phyloP scores from a whole-genome alignment of 2,888 invertebrate genomes.

The Megalurothrips usitatus region DNA sequence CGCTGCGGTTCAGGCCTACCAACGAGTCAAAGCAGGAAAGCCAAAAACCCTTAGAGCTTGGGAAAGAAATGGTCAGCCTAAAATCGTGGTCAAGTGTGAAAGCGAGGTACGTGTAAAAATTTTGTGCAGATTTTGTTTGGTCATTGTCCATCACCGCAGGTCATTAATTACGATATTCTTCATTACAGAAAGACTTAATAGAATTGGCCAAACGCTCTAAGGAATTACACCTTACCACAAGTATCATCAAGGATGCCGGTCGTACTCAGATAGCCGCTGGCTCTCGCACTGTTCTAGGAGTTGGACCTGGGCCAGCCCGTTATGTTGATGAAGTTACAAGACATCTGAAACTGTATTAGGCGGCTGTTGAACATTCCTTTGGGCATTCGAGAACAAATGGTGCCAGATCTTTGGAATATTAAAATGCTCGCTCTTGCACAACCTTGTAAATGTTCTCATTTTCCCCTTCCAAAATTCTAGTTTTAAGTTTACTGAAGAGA shows the following conservation, averaged over 20 bases:
- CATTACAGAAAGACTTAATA: conserved; percentile 53
- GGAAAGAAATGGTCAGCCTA: background rate
- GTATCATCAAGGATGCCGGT: conserved; percentile 81
- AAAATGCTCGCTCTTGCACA: no score
- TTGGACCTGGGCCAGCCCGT: conserved; percentile 79
- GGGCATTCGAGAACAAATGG: no score
- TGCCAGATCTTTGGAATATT: no score
- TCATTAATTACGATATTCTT: background rate
- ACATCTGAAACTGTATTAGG: conserved; percentile 75
- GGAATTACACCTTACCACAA: conserved; percentile 62
- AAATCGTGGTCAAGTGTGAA: background rate
- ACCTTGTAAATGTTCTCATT: no score
- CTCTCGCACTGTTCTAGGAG: conserved; percentile 79
- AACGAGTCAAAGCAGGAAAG: background rate
- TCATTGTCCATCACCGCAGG: background rate
- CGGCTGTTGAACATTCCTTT: conserved; percentile 15
- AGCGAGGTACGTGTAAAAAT: conserved; percentile 47
- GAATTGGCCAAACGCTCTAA: conserved; percentile 65
- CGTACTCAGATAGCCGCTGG: conserved; percentile 87
- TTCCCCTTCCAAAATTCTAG: no score
- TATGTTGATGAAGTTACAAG: conserved; percentile 79
- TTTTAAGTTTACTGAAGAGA: no score
- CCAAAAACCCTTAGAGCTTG: background rate
- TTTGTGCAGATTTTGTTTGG: background rate
- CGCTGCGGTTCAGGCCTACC: background rate